Conservation (phyloP, 2,113 vertebrate species). For the Hymenochirus boettgeri region DNA sequence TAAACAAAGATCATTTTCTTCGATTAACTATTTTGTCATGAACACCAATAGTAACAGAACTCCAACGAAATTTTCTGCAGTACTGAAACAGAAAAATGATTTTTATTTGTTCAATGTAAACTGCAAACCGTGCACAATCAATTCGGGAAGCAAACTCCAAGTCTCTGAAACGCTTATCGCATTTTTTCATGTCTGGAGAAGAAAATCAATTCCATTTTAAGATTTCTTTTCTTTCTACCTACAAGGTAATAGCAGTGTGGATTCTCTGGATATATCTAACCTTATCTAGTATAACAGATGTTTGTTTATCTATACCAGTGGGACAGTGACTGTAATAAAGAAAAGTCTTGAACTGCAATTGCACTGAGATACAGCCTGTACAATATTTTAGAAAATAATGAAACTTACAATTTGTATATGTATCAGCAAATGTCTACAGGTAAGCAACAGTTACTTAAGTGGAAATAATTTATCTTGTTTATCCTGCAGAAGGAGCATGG, state of each 20-base stretch:
- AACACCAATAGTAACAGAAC: not conserved
- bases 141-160: not conserved
- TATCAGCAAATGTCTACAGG: too few species aligned
- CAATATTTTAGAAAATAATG: not conserved
- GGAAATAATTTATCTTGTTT: too few species aligned
- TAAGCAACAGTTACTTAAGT: too few species aligned
- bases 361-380: not conserved
- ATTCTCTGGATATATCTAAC: constrained; percentile 9
- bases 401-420: too few species aligned
- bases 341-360: constrained; percentile 11
- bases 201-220: constrained; percentile 19
- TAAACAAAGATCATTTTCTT: too few species aligned
- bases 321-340: constrained; percentile 7
- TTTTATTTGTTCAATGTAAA: not conserved
- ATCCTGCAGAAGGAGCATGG: too few species aligned
- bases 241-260: constrained; percentile 8
- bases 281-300: constrained; percentile 25
- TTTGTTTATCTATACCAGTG: constrained; percentile 20
- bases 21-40: not conserved
- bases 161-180: not conserved
- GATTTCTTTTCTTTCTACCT: constrained; percentile 13
- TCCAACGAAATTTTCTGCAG: not conserved
- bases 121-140: not conserved
- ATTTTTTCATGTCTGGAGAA: not conserved
- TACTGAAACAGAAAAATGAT: not conserved